Percentiles rank a stretch among this genome's conserved stretches.
Conservation (phyloP, 2,888 invertebrate species). For the Ennomos fuscantarius region DNA sequence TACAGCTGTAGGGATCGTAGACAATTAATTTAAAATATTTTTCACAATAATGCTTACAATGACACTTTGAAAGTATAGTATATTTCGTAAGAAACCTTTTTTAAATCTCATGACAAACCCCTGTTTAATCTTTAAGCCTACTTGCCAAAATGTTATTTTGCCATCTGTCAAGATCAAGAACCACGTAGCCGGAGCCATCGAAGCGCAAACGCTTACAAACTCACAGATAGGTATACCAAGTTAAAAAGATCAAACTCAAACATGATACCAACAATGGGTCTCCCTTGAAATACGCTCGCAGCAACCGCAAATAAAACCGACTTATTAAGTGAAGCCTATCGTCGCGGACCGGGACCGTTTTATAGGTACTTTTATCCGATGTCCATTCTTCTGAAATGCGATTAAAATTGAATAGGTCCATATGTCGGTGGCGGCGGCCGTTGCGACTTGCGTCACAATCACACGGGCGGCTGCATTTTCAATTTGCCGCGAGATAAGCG, state of each 20-base stretch:
- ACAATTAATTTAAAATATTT: too few species aligned
- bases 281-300: slow-evolving; percentile 71
- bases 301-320: slow-evolving; percentile 81
- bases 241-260: slow-evolving; percentile 81
- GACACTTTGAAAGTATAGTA: background rate
- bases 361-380: slow-evolving; percentile 79
- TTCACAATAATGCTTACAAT: too few species aligned
- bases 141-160: slow-evolving; percentile 43
- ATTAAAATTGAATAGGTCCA: slow-evolving; percentile 85
- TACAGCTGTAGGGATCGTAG: too few species aligned
- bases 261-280: slow-evolving; percentile 70
- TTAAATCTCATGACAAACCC: slow-evolving; percentile 33
- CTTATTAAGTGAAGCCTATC: slow-evolving; percentile 77
- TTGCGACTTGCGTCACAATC: slow-evolving; percentile 77
- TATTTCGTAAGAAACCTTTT: slow-evolving; percentile 3
- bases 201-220: slow-evolving; percentile 59
- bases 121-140: slow-evolving; percentile 31
- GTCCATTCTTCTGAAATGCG: slow-evolving; percentile 84
- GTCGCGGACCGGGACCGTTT: slow-evolving; percentile 65
- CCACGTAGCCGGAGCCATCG: slow-evolving; percentile 46
- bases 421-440: slow-evolving; percentile 74
- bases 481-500: slow-evolving; percentile 84
- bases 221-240: slow-evolving; percentile 64
- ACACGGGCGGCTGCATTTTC: slow-evolving; percentile 83
- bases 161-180: slow-evolving; percentile 49